Evolutionary conservation across 2,888 invertebrate species (phyloP).

Genomic region (Daptonema setosum): DNA sequence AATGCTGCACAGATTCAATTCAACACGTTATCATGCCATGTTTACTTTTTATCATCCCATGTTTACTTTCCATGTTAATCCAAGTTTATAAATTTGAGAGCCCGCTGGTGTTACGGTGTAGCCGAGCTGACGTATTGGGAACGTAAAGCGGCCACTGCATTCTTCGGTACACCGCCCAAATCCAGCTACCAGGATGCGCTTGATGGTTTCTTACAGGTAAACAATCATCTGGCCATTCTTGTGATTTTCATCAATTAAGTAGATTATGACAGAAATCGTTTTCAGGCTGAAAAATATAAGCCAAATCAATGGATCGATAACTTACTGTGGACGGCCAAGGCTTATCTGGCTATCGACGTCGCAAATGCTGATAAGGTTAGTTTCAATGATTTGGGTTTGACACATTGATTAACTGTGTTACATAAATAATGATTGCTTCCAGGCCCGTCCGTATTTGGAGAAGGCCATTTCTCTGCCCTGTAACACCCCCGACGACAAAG

Average conservation of each 20-base stretch:
- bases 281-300: background rate
- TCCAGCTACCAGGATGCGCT: slow-evolving; percentile 43
- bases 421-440: too few relatives aligned
- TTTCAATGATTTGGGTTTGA: too few relatives aligned
- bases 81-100: too few relatives aligned
- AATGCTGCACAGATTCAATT: too few relatives aligned
- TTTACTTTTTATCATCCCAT: too few relatives aligned
- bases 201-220: slow-evolving; percentile 27
- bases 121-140: slow-evolving; percentile 44
- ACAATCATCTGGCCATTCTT: background rate
- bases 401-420: too few relatives aligned
- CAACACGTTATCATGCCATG: too few relatives aligned
- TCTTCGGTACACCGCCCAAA: slow-evolving; percentile 43
- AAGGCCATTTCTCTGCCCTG: background rate
- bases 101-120: slow-evolving; percentile 34
- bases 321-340: background rate
- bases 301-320: background rate
- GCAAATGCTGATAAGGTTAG: too few relatives aligned
- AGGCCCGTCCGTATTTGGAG: background rate
- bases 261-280: background rate
- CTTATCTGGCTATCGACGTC: background rate
- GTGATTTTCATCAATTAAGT: background rate
- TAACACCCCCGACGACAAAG: background rate
- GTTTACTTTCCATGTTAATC: too few relatives aligned
- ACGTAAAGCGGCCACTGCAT: slow-evolving; percentile 41